Evolutionary conservation across 2,113 vertebrate species (phyloP), one percentile per base, ranked within the genome.

Genomic region (Oncorhynchus gorbuscha): DNA sequence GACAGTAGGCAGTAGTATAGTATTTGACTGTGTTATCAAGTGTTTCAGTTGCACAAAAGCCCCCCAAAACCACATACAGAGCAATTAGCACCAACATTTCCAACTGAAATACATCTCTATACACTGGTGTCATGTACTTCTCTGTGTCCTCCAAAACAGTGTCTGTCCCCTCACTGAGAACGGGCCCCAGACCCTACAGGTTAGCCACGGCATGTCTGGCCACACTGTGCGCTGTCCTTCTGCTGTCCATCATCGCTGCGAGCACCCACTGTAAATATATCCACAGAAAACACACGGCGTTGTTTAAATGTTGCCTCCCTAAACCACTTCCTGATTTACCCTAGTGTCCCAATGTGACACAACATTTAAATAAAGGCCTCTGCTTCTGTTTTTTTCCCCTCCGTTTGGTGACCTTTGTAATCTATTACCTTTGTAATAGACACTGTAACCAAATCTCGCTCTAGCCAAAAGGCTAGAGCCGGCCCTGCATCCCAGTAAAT

Each of bases 211-310:
- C 84, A 32, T 85, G 83, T 69, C 73, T 92, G 81, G 81, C 84
- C 0, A 12, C 30, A 1, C 77, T 92, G 22, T 89, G 87, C 0
- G 82, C 4, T 32, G 3, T 90, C 68, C 86, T 92, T 30, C 49
- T 92, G 16, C 71, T 92, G 76, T 62, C 81, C 51, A 58, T 92
- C 80, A 85, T 92, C 4, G 85, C 85, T 0, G 74, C 88, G 7
- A 32, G 81, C 6, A 73, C 83, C 5, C 81, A 76, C 58, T 24
- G 90, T 92, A 75, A 89, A 89, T 84, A 59, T 22, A 20, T 22
- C 39, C 39, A 9, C 24, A 30, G 6, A 12, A 22, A 3, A 26
- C n/a, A 13, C 1, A 24, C 30, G 7, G 16, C 12, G n/a, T 11
- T 48, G 16, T 22, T 24, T 9, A 6, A 14, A 24, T 55, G 3